These are phyloP conservation scores for Polietes domitor DNA, from an alignment of 2,888 invertebrate genomes.

Conservation along the genomic window DNA sequence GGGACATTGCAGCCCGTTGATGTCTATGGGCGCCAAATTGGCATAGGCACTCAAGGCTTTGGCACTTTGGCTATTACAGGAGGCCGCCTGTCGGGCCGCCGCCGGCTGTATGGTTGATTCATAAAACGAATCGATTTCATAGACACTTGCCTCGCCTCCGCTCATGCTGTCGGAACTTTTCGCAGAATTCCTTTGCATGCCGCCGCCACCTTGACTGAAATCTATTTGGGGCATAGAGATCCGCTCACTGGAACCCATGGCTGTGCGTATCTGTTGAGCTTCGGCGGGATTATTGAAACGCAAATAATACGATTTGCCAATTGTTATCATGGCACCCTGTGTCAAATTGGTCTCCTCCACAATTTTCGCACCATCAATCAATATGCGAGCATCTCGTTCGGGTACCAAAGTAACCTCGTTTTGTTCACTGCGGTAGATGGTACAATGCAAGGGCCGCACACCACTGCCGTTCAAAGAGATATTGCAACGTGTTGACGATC, in stretches of 20 bases:
- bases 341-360: conserved; percentile 88
- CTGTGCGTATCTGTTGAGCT: conserved; percentile 92
- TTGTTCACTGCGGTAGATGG: conserved; percentile 89
- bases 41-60: conserved; percentile 31
- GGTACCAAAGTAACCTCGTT: conserved; percentile 93
- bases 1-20: conserved; percentile 82
- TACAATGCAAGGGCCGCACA: conserved; percentile 91
- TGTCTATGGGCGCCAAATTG: conserved; percentile 83
- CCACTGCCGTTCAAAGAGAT: conserved; percentile 93
- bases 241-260: conserved; percentile 85
- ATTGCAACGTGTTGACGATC: conserved; percentile 90
- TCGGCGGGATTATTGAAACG: conserved; percentile 96
- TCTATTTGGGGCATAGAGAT: conserved; percentile 91
- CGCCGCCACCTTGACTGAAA: conserved; percentile 81
- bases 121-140: conserved; percentile 76
- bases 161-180: conserved; percentile 64
- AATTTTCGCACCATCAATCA: conserved; percentile 89
- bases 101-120: conserved; percentile 75
- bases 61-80: conserved; percentile 13
- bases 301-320: conserved; percentile 94
- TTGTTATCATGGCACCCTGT: conserved; percentile 95
- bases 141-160: conserved; percentile 47
- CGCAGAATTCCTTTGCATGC: conserved; percentile 66
- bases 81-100: background rate
- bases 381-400: conserved; percentile 84